Evolutionary conservation across 2,113 vertebrate genomes (phyloP).

Genomic region (Oriolus oriolus): DNA sequence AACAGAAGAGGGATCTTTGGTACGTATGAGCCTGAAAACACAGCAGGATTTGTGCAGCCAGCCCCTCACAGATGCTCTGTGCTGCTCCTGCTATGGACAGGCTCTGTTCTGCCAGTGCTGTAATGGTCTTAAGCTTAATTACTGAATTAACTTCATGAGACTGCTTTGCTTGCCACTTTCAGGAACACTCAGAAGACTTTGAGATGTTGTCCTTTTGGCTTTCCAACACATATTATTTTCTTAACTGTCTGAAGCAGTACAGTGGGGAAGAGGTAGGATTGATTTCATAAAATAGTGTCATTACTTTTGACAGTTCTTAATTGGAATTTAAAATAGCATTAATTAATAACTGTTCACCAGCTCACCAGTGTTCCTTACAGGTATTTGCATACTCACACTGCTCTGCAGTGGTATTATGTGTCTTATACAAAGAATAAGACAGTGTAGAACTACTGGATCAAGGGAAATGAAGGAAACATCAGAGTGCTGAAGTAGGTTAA

Average conservation of each 20-base stretch:
- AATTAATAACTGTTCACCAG: not conserved
- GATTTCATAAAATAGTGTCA: not conserved
- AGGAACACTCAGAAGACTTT: slow-evolving; percentile 87
- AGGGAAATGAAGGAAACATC: not conserved
- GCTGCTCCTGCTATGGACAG: not conserved
- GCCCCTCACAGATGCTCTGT: not conserved
- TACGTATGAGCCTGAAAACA: not conserved
- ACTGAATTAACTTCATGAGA: not conserved
- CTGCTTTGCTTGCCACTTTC: slow-evolving; percentile 7
- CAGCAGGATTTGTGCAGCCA: not conserved
- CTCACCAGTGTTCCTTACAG: not conserved
- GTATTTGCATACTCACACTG: not conserved
- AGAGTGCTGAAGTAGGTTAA: not conserved
- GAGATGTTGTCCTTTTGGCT: slow-evolving; percentile 95
- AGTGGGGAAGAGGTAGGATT: slow-evolving; percentile 91
- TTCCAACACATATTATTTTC: slow-evolving; percentile 88
- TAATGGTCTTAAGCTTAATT: not conserved
- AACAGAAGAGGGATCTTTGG: not conserved
- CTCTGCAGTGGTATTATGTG: not conserved
- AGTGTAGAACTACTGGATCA: not conserved
- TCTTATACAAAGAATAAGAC: not conserved
- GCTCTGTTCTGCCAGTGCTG: not conserved
- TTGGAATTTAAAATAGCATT: not conserved
- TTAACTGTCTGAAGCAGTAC: slow-evolving; percentile 97
- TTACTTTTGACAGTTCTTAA: not conserved